Evolutionary conservation across 2,888 invertebrate species (phyloP), one percentile per base, ranked within the genome.

Genomic region (Amphiduros pacificus): DNA sequence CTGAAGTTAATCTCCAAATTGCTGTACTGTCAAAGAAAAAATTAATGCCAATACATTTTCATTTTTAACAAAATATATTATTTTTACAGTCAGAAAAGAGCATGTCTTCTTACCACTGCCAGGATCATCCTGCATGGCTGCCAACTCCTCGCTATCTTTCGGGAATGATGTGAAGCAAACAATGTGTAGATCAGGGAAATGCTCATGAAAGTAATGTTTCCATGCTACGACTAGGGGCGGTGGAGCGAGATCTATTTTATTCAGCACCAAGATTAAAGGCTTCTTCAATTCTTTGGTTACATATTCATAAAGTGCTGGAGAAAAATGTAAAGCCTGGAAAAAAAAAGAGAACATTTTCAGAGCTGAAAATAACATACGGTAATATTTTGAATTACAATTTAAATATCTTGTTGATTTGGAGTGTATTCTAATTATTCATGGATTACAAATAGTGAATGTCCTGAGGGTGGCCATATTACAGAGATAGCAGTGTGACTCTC

Each of bases 201-300:
- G 86, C 0, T 82, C 78, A 5, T 85, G 84, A 64, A 95, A 90
- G 80, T 93, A 93, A 56, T 90, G 83, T 74, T 89, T 90, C 96
- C 96, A 97, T 0, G 92, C 94, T 0, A 91, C 87, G 11, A 93
- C 93, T 27, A 92, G 85, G 0, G 89, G 81, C 0, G 93, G 87
- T 0, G 92, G 90, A 0, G 91, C 92, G 67, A 96, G 83, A 83
- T 97, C 97, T 40, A 94, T 89, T 85, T 97, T 97, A 82, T 97
- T 97, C 11, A 97, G 81, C 0, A 96, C 89, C 14, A 97, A 78
- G 65, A 97, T 91, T 83, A 95, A 90, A 50, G 90, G 87, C 79
- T 94, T 94, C n/a, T 88, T 87, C 53, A 92, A 83, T 0, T 87
- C 87, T 2, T 88, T 85, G 0, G 89, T 89, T 5, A 94, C 88